These are phyloP conservation scores for Bradypodion ventrale DNA, from an alignment of 2,797 vertebrate genomes.

Conservation along the genomic window DNA sequence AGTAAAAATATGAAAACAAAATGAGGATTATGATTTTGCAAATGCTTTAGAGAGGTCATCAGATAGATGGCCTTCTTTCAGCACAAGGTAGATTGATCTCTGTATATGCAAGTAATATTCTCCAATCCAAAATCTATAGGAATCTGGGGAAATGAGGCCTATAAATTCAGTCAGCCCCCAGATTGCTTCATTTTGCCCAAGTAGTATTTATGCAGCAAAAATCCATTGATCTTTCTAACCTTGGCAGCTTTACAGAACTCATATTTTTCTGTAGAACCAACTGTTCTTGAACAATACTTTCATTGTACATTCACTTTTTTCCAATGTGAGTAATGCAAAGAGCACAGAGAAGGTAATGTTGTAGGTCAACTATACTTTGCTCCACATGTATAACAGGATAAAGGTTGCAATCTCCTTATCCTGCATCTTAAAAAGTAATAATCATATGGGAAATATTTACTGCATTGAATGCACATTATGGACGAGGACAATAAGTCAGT, in stretches of 20 bases:
- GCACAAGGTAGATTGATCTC: conserved; percentile 43
- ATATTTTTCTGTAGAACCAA: conserved; percentile 35
- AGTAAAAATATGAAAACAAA: conserved; percentile 26
- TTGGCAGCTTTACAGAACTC: conserved; percentile 12
- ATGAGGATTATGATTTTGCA: conserved; percentile 39
- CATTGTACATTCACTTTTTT: background rate
- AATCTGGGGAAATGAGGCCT: conserved; percentile 30
- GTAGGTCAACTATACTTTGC: background rate
- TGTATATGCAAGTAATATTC: conserved; percentile 48
- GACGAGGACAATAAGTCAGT: background rate
- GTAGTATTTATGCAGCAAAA: conserved; percentile 32
- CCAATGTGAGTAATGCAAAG: background rate
- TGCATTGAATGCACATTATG: no score
- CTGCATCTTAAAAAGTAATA: background rate
- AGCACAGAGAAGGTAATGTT: background rate
- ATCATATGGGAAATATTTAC: background rate
- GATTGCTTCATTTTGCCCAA: conserved; percentile 34
- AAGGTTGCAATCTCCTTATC: background rate
- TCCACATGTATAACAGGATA: background rate
- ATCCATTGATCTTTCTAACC: conserved; percentile 14
- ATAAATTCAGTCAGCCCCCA: conserved; percentile 47
- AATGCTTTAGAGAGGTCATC: conserved; percentile 43
- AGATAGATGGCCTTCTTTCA: conserved; percentile 37
- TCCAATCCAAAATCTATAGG: conserved; percentile 22
- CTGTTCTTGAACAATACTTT: conserved; percentile 19